Evolutionary conservation across 2,888 invertebrate species (phyloP), one percentile per base, ranked within the genome.

Genomic region (Scaptomyza flava): DNA sequence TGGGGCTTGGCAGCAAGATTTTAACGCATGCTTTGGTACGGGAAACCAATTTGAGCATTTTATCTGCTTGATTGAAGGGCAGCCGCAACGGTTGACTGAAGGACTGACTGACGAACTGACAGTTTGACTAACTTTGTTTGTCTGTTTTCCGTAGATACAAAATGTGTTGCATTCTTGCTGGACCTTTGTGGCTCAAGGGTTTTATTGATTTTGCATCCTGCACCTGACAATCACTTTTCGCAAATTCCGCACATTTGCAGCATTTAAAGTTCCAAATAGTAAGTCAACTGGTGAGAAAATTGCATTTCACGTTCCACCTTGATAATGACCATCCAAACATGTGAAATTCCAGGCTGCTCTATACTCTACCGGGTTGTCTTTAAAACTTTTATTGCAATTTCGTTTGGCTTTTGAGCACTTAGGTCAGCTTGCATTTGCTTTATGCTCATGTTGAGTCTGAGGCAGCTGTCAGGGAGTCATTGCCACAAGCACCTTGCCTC

Each of bases 1-100:
- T 66, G 33, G 59, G 50, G 51, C 30, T 43, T 47, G 51, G 50
- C 52, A 47, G 41, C 51, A 54, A 53, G 62, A 69, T 65, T 86
- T 80, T 72, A 81, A 80, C 69, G 83, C 84, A 69, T 75, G 74
- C 68, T 43, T 68, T 75, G 64, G 46, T 69, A 80, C 58, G 56
- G 63, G 62, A 77, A 41, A 65, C 48, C 72, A 68, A 77, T 66
- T 77, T 77, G 42, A 62, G 63, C 66, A 73, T 81, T 81, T 69
- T 68, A 57, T 61, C 60, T 66, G 77, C 79, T 57, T 64, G 62
- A 46, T 34, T 50, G 53, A 60, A 41, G 30, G 31, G 41, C 50
- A 59, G 47, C 54, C 56, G 60, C 57, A 71, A 53, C 47, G 53
- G 36, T 60, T 56, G 52, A 58, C 51, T 34, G 51, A 41, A 38